phyloP scores from a whole-genome alignment of 2,888 invertebrate species.

The Tortrix viridana region DNA sequence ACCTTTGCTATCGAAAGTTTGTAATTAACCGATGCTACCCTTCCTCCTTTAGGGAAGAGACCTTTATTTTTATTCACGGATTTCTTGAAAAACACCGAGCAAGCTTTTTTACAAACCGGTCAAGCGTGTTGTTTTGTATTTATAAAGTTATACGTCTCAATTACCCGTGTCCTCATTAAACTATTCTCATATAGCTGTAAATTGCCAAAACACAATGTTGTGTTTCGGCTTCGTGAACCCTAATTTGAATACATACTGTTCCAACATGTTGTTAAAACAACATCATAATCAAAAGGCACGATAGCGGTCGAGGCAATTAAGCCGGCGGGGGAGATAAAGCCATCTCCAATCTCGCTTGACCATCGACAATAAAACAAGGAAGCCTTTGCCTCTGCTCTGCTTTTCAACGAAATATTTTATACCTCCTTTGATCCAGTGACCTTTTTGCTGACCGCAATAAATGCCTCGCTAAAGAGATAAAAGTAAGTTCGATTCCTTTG shows the following conservation, averaged over 20 bases:
- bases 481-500: slow-evolving; percentile 71
- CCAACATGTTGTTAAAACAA: slow-evolving; percentile 44
- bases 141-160: slow-evolving; percentile 1
- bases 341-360: slow-evolving; percentile 47
- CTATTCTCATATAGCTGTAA: slow-evolving; percentile 28
- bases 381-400: slow-evolving; percentile 38
- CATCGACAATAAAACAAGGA: slow-evolving; percentile 47
- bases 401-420: slow-evolving; percentile 58
- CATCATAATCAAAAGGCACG: slow-evolving; percentile 47
- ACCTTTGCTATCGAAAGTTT: slow-evolving; percentile 25
- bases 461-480: slow-evolving; percentile 71
- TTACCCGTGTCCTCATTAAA: slow-evolving; percentile 10
- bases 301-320: slow-evolving; percentile 32
- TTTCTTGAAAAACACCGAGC: too few relatives aligned
- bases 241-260: slow-evolving; percentile 32
- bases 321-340: slow-evolving; percentile 43
- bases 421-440: slow-evolving; percentile 65
- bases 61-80: not conserved
- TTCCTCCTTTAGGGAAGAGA: not conserved
- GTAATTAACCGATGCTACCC: slow-evolving; percentile 17
- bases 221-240: slow-evolving; percentile 19
- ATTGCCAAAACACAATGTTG: slow-evolving; percentile 14
- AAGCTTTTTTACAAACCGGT: too few relatives aligned
- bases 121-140: not conserved
- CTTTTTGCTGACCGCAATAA: slow-evolving; percentile 75